These are phyloP conservation scores for Tanytarsus gracilentus DNA, from an alignment of 2,888 invertebrate species.

Conservation along the genomic window DNA sequence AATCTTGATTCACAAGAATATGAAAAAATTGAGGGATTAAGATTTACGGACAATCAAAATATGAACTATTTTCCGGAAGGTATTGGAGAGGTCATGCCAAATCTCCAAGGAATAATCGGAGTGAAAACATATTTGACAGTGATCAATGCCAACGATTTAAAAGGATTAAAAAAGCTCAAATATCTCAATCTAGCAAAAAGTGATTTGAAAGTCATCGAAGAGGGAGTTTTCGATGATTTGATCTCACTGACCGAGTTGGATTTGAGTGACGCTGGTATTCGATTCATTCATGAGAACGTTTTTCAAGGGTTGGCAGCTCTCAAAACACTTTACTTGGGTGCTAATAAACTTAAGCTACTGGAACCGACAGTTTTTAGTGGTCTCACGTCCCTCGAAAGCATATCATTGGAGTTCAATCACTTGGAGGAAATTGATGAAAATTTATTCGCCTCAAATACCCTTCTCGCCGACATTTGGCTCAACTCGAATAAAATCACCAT, in stretches of 20 bases:
- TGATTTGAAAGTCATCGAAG: slow-evolving; percentile 12
- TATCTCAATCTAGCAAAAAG: neutral
- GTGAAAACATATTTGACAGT: neutral
- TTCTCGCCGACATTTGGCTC: slow-evolving; percentile 4
- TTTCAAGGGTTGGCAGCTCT: slow-evolving; percentile 30
- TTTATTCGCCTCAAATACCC: slow-evolving; percentile 9
- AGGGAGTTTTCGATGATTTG: slow-evolving; percentile 8
- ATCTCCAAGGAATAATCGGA: neutral
- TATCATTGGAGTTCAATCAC: slow-evolving; percentile 17
- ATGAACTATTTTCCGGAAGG: neutral
- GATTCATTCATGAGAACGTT: slow-evolving; percentile 29
- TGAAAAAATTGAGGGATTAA: neutral
- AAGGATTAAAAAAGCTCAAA: slow-evolving; percentile 11
- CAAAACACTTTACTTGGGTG: slow-evolving; percentile 27
- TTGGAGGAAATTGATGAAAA: slow-evolving; percentile 16
- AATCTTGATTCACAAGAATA: slow-evolving; percentile 1
- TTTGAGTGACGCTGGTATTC: slow-evolving; percentile 30
- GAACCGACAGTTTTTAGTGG: slow-evolving; percentile 10
- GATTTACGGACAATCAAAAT: neutral
- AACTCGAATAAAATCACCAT: neutral
- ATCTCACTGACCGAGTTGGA: slow-evolving; percentile 29
- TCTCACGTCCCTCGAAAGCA: neutral
- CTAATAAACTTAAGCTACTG: slow-evolving; percentile 29
- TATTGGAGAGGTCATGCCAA: slow-evolving; percentile 8
- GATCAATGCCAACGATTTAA: neutral